Conservation (phyloP, 2,797 vertebrate species). For the Notolabrus celidotus region DNA sequence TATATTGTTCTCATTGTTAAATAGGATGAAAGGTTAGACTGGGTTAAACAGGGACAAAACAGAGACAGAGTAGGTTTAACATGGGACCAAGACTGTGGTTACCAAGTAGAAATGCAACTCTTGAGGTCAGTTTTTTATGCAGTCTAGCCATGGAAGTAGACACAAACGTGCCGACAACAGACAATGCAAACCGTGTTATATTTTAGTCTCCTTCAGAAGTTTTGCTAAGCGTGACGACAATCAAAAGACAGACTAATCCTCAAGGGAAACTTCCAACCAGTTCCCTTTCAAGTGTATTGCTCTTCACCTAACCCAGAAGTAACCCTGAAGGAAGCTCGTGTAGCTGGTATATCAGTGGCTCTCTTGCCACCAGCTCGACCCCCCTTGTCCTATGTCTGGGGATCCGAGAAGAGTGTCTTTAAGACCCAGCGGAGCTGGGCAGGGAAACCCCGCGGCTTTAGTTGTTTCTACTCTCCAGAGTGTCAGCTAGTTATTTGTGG, state of each 20-base stretch:
- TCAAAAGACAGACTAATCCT: neutral
- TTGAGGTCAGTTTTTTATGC: neutral
- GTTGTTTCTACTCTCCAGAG: slow-evolving; percentile 84
- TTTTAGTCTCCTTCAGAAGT: neutral
- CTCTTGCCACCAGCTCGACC: slow-evolving; percentile 30
- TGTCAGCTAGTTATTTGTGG: slow-evolving; percentile 86
- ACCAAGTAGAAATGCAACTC: neutral
- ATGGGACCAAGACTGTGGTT: slow-evolving; percentile 6
- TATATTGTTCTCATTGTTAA: neutral
- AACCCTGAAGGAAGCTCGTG: slow-evolving; percentile 9
- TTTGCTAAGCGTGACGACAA: neutral
- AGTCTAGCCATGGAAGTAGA: neutral
- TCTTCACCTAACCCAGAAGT: neutral
- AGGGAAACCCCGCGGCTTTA: slow-evolving; percentile 82
- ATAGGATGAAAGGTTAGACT: neutral
- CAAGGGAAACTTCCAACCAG: neutral
- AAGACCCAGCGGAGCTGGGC: slow-evolving; percentile 85
- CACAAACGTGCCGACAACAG: no score
- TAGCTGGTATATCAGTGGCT: slow-evolving; percentile 4
- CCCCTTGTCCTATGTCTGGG: slow-evolving; percentile 16
- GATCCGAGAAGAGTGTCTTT: slow-evolving; percentile 69
- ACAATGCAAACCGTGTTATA: neutral
- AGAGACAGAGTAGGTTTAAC: no score
- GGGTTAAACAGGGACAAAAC: neutral
- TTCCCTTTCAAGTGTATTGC: neutral